phyloP scores from a whole-genome alignment of 1,140 invertebrate genomes.

The Thaumetopoea pityocampa region DNA sequence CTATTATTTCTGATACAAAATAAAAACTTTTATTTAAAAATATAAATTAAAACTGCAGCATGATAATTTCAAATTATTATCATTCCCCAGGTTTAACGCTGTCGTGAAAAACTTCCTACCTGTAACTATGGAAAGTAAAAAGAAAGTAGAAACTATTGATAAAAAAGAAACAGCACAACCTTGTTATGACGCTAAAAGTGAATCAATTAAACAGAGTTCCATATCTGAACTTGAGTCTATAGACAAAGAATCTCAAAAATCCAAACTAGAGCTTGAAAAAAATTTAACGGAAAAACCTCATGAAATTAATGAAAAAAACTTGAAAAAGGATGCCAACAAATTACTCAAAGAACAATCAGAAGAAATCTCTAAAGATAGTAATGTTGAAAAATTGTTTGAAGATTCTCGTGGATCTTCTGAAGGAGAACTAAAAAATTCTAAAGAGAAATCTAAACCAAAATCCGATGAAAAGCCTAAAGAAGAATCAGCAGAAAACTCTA shows the following conservation, averaged over 20 bases:
- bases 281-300: background rate
- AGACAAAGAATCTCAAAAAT: too few relatives aligned
- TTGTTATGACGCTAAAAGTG: slow-evolving; percentile 39
- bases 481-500: too few relatives aligned
- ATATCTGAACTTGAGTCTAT: too few relatives aligned
- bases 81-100: slow-evolving; percentile 50
- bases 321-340: too few relatives aligned
- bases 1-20: too few relatives aligned
- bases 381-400: background rate
- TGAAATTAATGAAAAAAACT: too few relatives aligned
- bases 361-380: slow-evolving; percentile 19
- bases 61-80: slow-evolving; percentile 8
- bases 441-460: slow-evolving; percentile 11
- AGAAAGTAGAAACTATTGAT: slow-evolving; percentile 20
- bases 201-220: too few relatives aligned
- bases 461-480: background rate
- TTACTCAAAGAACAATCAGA: too few relatives aligned
- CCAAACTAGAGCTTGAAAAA: too few relatives aligned
- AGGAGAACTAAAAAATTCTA: background rate
- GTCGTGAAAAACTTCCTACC: slow-evolving; percentile 54
- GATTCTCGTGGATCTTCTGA: background rate
- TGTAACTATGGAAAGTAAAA: slow-evolving; percentile 19
- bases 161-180: slow-evolving; percentile 25
- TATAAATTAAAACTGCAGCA: background rate
- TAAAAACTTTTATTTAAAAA: background rate